A percentile compares a stretch with the other conserved stretches of the same genome.
phyloP scores from a whole-genome alignment of 2,113 vertebrate genomes.

The Sminthopsis crassicaudata region DNA sequence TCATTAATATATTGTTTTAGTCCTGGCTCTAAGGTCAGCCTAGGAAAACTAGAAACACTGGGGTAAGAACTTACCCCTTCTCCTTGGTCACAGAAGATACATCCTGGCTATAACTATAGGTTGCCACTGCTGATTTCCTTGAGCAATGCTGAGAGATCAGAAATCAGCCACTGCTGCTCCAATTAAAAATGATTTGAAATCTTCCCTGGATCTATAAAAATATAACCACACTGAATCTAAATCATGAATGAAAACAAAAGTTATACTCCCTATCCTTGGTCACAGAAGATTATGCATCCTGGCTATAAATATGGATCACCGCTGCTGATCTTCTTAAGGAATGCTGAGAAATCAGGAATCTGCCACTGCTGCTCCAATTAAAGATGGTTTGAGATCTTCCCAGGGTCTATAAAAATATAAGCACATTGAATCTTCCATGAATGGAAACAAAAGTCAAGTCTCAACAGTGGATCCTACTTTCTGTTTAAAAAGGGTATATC shows the following conservation, averaged over 20 bases:
- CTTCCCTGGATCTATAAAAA: too few species aligned
- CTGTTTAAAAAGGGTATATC: background rate
- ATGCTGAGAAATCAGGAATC: background rate
- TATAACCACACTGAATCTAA: background rate
- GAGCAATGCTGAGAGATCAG: too few species aligned
- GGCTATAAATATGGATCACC: background rate
- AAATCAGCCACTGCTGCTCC: too few species aligned
- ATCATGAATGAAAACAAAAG: background rate
- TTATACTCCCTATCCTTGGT: background rate
- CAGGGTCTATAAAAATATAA: background rate
- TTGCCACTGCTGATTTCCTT: too few species aligned
- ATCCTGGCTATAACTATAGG: too few species aligned
- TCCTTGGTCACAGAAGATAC: background rate
- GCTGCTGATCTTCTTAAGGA: background rate
- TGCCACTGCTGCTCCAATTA: background rate
- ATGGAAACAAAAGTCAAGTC: background rate
- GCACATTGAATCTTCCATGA: background rate
- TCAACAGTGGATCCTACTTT: background rate
- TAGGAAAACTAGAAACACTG: background rate
- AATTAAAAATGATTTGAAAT: too few species aligned
- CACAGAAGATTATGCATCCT: background rate
- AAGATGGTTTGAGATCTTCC: background rate
- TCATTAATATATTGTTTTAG: background rate
- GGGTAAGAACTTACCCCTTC: background rate
- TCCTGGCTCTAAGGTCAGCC: background rate